Evolutionary conservation across 2,113 vertebrate genomes (phyloP).

Genomic region (Apaloderma vittatum): DNA sequence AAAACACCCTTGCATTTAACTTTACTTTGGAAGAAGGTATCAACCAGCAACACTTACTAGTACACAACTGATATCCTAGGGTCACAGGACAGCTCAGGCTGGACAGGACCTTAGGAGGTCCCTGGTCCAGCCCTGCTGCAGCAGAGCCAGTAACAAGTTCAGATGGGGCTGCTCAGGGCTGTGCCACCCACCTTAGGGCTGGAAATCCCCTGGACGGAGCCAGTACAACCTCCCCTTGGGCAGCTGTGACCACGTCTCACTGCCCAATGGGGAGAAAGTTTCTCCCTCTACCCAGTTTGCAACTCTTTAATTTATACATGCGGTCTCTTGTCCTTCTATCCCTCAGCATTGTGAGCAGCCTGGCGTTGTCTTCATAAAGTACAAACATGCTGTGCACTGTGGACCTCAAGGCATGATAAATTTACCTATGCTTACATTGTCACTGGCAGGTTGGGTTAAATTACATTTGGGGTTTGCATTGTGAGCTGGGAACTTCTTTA

Average conservation of each 20-base stretch:
- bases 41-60: not conserved
- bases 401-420: not conserved
- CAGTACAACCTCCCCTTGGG: not conserved
- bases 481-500: slow-evolving; percentile 3
- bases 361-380: not conserved
- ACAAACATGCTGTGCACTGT: fast-evolving
- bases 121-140: fast-evolving
- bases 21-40: not conserved
- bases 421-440: slow-evolving; percentile 5
- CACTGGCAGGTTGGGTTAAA: not conserved
- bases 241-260: fast-evolving
- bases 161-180: not conserved
- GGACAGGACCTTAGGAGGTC: fast-evolving
- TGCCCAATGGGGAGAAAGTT: not conserved
- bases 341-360: not conserved
- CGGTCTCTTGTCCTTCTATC: not conserved
- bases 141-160: not conserved
- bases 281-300: not conserved
- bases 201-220: fast-evolving
- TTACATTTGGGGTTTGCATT: not conserved
- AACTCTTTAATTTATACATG: not conserved
- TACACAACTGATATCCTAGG: not conserved
- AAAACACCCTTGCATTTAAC: fast-evolving
- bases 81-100: fast-evolving
- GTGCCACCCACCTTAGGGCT: fast-evolving